Conservation (phyloP, 2,888 invertebrate species). For the Lasioglossum vierecki region DNA sequence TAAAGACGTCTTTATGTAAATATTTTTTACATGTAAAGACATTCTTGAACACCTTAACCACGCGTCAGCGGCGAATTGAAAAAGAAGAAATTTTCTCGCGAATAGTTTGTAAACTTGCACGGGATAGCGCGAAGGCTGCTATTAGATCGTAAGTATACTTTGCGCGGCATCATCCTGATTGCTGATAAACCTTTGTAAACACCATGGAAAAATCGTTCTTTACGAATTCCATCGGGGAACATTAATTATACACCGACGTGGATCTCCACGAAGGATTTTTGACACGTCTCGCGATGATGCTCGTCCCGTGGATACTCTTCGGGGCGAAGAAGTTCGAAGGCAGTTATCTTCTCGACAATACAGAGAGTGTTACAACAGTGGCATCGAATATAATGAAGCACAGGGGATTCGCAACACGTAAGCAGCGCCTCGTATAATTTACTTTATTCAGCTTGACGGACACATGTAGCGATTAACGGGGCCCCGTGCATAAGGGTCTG, state of each 20-base stretch:
- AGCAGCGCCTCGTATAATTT: constrained; percentile 43
- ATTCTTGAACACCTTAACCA: background rate
- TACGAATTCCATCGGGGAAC: background rate
- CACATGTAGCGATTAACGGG: constrained; percentile 57
- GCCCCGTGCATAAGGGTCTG: constrained; percentile 35
- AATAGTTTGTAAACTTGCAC: background rate
- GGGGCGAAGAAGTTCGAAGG: background rate
- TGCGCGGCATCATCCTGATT: background rate
- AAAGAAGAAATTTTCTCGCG: background rate
- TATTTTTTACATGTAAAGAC: no score
- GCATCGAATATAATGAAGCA: constrained; percentile 35
- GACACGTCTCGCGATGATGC: background rate
- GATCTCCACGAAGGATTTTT: background rate
- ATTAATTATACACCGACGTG: background rate
- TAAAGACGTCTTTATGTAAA: no score
- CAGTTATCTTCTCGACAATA: constrained; percentile 28
- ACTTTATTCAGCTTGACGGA: constrained; percentile 50
- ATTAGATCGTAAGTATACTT: background rate
- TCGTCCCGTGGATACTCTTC: constrained; percentile 3
- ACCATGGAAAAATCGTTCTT: background rate
- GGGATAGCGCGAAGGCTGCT: background rate
- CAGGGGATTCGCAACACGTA: constrained; percentile 43
- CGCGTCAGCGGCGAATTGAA: background rate
- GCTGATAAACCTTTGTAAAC: constrained; percentile 5
- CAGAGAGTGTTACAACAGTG: constrained; percentile 9